A percentile compares a stretch with the other conserved stretches of the same genome.
phyloP scores from a whole-genome alignment of 2,888 invertebrate genomes.

The Lumbricus terrestris region DNA sequence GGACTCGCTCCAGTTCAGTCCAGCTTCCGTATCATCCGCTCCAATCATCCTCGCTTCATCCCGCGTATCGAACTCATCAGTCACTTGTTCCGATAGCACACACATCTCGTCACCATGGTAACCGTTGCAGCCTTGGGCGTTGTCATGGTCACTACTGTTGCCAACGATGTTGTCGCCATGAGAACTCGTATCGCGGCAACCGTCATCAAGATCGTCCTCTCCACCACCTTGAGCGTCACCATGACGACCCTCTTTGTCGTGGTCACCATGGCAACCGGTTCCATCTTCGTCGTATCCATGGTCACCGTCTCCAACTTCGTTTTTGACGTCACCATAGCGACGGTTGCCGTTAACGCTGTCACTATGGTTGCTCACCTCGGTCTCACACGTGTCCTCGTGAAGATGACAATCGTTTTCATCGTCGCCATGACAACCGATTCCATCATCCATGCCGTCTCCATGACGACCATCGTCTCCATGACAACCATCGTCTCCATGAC shows the following conservation, averaged over 20 bases:
- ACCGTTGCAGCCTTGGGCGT: not conserved
- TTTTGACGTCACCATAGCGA: not conserved
- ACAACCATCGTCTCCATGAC: too few relatives aligned
- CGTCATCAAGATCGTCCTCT: not conserved
- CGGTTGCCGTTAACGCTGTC: not conserved
- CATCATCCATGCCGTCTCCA: too few relatives aligned
- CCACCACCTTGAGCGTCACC: not conserved
- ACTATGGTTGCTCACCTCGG: too few relatives aligned
- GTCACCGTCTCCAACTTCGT: too few relatives aligned
- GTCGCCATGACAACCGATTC: too few relatives aligned
- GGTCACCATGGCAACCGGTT: not conserved
- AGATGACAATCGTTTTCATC: too few relatives aligned
- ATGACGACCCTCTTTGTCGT: constrained; percentile 10
- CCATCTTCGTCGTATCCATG: not conserved
- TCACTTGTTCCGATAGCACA: not conserved
- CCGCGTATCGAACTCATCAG: not conserved
- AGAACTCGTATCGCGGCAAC: not conserved
- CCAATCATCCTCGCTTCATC: not conserved
- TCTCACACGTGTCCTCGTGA: too few relatives aligned
- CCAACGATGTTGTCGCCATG: too few relatives aligned
- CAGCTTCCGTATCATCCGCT: not conserved
- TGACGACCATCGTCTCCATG: too few relatives aligned
- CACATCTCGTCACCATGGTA: not conserved
- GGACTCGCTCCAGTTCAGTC: not conserved
- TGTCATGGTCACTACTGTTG: not conserved